Percentiles rank a stretch among this genome's conserved stretches.
Conservation (phyloP, 2,113 vertebrate genomes). For the Larimichthys crocea region DNA sequence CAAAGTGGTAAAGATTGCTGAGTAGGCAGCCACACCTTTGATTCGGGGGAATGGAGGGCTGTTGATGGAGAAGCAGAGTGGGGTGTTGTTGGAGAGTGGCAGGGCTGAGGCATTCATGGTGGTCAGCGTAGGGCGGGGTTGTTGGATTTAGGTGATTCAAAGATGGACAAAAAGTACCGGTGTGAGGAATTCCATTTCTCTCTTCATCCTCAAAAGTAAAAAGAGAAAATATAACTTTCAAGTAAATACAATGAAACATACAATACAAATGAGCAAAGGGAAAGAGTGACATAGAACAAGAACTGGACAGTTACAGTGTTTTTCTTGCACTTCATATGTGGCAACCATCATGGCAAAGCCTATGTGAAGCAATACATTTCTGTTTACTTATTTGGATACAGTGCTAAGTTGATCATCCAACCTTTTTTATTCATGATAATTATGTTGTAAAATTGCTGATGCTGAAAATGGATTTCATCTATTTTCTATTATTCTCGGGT, state of each 20-base stretch:
- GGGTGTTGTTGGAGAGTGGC: slow-evolving; percentile 44
- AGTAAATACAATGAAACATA: neutral
- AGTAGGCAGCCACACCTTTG: slow-evolving; percentile 86
- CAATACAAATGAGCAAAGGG: neutral
- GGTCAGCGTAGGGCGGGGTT: neutral
- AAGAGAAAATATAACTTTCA: neutral
- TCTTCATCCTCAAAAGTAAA: slow-evolving; percentile 43
- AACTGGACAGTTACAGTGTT: neutral
- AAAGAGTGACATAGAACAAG: neutral
- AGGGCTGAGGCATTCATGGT: slow-evolving; percentile 52
- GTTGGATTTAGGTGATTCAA: slow-evolving; percentile 9
- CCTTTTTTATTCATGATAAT: neutral
- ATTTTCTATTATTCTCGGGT: neutral
- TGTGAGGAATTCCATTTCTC: slow-evolving; percentile 8
- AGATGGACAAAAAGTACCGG: slow-evolving; percentile 1
- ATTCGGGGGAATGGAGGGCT: slow-evolving; percentile 64
- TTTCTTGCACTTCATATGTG: slow-evolving; percentile 2
- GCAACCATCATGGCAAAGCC: neutral
- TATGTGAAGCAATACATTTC: neutral
- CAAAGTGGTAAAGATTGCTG: slow-evolving; percentile 83
- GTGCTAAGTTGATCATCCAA: neutral
- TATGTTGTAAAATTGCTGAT: neutral
- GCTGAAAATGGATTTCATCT: neutral
- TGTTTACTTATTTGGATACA: neutral
- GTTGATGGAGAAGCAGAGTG: slow-evolving; percentile 78